These are phyloP conservation scores for Opisthocomus hoazin DNA, from an alignment of 2,113 vertebrate species.

Conservation along the genomic window DNA sequence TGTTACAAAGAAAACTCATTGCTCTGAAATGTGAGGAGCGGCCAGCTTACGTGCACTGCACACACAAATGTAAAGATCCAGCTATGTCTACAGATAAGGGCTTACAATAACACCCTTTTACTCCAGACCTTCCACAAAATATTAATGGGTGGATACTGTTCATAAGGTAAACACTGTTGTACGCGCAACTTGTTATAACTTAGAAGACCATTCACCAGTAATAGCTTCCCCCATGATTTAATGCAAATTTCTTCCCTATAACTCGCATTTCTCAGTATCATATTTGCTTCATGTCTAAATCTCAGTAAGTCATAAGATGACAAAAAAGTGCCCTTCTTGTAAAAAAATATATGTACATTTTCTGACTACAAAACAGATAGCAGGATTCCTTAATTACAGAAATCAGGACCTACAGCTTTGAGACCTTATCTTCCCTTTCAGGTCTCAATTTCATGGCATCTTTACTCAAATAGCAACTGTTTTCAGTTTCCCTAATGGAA, in stretches of 20 bases:
- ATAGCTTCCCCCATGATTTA: not conserved
- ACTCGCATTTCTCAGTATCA: not conserved
- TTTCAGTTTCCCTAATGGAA: not conserved
- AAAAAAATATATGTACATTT: accelerated
- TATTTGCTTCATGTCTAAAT: not conserved
- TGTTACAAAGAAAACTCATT: not conserved
- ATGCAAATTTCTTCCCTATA: not conserved
- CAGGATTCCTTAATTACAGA: not conserved
- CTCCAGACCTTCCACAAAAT: not conserved
- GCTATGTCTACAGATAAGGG: not conserved
- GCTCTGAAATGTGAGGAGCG: not conserved
- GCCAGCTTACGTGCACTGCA: not conserved
- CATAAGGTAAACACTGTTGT: not conserved
- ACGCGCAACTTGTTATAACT: not conserved
- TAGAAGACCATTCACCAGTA: not conserved
- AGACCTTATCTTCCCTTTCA: not conserved
- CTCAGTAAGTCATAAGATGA: not conserved
- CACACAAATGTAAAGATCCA: not conserved
- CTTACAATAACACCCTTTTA: not conserved
- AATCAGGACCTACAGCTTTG: not conserved
- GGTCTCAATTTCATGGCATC: not conserved
- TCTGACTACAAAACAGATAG: not conserved
- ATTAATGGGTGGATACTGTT: not conserved
- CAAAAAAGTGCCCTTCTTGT: not conserved
- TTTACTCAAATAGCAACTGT: not conserved